These are phyloP conservation scores for Datnioides undecimradiatus DNA, from an alignment of 2,113 vertebrate genomes.

Conservation along the genomic window DNA sequence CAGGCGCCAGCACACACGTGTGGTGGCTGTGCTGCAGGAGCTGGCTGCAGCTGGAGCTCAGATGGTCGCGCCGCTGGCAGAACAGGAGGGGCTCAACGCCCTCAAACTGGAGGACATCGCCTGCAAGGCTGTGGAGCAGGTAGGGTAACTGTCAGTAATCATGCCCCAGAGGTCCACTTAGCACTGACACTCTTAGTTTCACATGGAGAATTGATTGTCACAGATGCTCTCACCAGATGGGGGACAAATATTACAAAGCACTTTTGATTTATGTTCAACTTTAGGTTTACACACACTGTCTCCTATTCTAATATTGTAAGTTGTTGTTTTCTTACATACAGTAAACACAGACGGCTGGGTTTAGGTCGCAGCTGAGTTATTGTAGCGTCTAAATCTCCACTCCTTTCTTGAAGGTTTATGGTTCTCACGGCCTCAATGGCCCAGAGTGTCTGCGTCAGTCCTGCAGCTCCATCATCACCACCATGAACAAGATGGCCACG, in stretches of 20 bases:
- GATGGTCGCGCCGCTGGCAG: constrained; percentile 89
- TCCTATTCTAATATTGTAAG: too few relatives aligned
- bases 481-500: constrained; percentile 99
- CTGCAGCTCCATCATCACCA: constrained; percentile 90
- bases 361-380: neutral
- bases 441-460: constrained; percentile 94
- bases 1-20: constrained; percentile 92
- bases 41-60: constrained; percentile 93
- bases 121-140: constrained; percentile 95
- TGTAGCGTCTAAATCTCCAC: neutral
- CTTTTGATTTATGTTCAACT: too few relatives aligned
- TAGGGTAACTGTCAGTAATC: constrained; percentile 44
- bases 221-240: neutral
- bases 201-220: neutral
- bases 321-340: too few relatives aligned
- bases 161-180: neutral
- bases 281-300: too few relatives aligned
- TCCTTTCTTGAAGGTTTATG: constrained; percentile 59
- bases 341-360: too few relatives aligned
- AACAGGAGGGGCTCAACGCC: constrained; percentile 92
- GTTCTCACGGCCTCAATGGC: constrained; percentile 84
- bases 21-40: constrained; percentile 96
- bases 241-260: neutral
- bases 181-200: neutral
- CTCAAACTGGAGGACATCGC: constrained; percentile 90